phyloP scores from a whole-genome alignment of 2,888 invertebrate genomes.

The Cerastis leucographa region DNA sequence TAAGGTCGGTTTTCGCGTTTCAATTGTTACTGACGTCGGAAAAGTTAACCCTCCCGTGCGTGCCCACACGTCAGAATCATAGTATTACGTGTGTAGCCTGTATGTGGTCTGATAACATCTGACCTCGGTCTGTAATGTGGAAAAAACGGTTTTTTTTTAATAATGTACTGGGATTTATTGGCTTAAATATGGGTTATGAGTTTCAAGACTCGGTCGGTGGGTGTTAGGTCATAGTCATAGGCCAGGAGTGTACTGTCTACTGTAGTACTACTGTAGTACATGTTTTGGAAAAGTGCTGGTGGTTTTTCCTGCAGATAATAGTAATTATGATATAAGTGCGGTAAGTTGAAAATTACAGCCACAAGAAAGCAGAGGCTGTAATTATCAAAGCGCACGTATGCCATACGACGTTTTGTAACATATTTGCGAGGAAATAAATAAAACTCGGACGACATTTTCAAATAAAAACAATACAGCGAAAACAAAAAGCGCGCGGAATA shows the following conservation, averaged over 20 bases:
- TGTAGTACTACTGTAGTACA: too few species aligned
- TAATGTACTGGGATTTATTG: slow-evolving; percentile 58
- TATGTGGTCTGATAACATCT: slow-evolving; percentile 71
- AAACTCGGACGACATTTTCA: too few species aligned
- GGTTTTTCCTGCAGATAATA: background rate
- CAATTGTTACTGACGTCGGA: background rate
- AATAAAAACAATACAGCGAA: too few species aligned
- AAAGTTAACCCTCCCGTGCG: slow-evolving; percentile 45
- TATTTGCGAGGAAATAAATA: too few species aligned
- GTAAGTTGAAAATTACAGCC: too few species aligned
- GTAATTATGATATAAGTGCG: too few species aligned
- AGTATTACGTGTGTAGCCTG: slow-evolving; percentile 73
- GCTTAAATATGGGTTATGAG: slow-evolving; percentile 58
- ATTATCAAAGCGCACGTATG: too few species aligned
- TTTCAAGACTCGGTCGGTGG: slow-evolving; percentile 14
- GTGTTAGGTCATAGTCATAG: slow-evolving; percentile 37
- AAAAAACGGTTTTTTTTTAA: slow-evolving; percentile 47
- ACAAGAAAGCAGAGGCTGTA: too few species aligned
- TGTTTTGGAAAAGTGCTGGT: background rate
- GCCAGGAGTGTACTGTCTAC: slow-evolving; percentile 28
- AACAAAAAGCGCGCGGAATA: too few species aligned
- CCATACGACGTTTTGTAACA: too few species aligned
- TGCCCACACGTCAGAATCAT: slow-evolving; percentile 74
- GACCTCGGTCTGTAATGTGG: slow-evolving; percentile 66
- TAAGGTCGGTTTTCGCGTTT: slow-evolving; percentile 14